These are phyloP conservation scores for Acrocephalus arundinaceus DNA, from an alignment of 2,113 vertebrate species.

Conservation along the genomic window DNA sequence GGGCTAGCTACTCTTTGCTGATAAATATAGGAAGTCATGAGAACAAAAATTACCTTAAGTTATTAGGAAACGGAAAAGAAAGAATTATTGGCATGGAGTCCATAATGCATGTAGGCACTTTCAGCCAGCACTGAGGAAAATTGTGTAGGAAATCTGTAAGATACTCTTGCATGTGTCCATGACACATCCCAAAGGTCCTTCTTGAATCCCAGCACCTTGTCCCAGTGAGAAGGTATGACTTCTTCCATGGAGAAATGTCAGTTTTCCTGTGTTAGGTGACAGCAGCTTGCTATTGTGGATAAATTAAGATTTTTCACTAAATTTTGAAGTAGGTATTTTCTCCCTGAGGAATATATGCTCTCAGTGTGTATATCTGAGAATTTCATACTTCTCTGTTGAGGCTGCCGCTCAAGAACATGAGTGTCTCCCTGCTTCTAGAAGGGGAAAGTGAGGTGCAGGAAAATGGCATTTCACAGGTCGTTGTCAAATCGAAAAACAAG, in stretches of 20 bases:
- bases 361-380: background rate
- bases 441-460: background rate
- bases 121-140: background rate
- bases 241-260: background rate
- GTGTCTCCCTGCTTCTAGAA: background rate
- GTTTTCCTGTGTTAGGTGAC: background rate
- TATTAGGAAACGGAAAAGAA: background rate
- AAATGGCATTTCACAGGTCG: background rate
- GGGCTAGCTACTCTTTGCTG: background rate
- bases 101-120: background rate
- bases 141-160: background rate
- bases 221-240: background rate
- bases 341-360: background rate
- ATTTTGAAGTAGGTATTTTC: background rate
- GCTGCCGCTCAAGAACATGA: background rate
- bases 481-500: background rate
- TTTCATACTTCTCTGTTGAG: background rate
- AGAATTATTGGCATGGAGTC: background rate
- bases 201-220: background rate
- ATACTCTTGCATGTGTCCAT: background rate
- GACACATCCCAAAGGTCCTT: background rate
- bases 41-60: background rate
- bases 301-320: background rate
- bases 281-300: background rate
- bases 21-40: background rate